phyloP scores from a whole-genome alignment of 2,797 vertebrate species.

The Oreonectes daqikongensis region DNA sequence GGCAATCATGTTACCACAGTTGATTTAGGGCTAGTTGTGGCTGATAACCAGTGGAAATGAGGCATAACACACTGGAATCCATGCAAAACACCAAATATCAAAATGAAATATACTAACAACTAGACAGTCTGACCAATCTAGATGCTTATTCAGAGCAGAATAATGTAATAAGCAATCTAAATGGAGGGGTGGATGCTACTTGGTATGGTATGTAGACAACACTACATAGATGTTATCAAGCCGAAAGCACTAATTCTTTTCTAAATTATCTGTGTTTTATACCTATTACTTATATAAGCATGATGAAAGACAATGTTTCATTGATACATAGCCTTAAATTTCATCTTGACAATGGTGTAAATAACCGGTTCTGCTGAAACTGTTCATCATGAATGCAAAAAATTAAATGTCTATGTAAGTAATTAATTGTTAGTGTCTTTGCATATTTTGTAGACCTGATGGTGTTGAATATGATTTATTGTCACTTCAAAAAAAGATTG shows the following conservation, averaged over 20 bases:
- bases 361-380: conserved; percentile 83
- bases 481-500: conserved; percentile 24
- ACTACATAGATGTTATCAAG: conserved; percentile 87
- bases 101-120: background rate
- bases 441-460: background rate
- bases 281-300: conserved; percentile 78
- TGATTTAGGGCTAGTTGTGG: conserved; percentile 53
- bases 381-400: conserved; percentile 85
- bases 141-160: background rate
- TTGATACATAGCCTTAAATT: conserved; percentile 90
- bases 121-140: conserved; percentile 4
- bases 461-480: conserved; percentile 15
- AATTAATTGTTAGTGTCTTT: background rate
- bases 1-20: conserved; percentile 35
- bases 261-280: conserved; percentile 79
- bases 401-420: conserved; percentile 82
- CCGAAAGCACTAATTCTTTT: conserved; percentile 97
- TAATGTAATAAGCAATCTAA: conserved; percentile 6
- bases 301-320: conserved; percentile 85
- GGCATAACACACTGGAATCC: conserved; percentile 22
- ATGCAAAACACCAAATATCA: conserved; percentile 25
- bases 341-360: conserved; percentile 78
- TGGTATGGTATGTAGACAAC: conserved; percentile 57
- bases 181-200: background rate
- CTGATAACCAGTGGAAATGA: conserved; percentile 6